These are phyloP conservation scores for Drosophila borborema DNA, from an alignment of 2,888 invertebrate genomes.

Conservation along the genomic window DNA sequence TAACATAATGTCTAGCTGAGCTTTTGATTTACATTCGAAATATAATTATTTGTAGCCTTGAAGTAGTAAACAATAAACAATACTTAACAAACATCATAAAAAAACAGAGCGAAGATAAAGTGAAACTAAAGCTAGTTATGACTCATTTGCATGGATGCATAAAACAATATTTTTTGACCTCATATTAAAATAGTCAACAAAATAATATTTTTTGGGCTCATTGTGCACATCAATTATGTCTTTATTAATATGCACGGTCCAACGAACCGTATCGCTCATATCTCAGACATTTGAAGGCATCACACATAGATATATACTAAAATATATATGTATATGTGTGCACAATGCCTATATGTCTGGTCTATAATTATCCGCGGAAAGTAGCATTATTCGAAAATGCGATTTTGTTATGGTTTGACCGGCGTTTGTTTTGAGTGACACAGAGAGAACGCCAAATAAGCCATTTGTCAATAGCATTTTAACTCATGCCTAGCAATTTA, in stretches of 20 bases:
- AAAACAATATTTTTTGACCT: slow-evolving; percentile 1
- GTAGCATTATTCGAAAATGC: slow-evolving; percentile 41
- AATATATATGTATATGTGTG: neutral
- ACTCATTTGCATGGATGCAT: neutral
- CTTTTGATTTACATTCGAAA: slow-evolving; percentile 9
- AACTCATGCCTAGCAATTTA: neutral
- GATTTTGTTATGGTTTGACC: slow-evolving; percentile 57
- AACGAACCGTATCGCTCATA: slow-evolving; percentile 57
- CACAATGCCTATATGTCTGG: slow-evolving; percentile 3
- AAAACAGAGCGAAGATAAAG: neutral
- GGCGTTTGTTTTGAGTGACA: slow-evolving; percentile 41
- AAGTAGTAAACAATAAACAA: slow-evolving; percentile 1
- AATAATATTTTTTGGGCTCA: slow-evolving; percentile 27
- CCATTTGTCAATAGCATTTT: slow-evolving; percentile 72
- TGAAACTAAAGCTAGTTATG: neutral
- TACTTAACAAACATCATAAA: slow-evolving; percentile 3
- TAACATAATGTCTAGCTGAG: slow-evolving; percentile 4
- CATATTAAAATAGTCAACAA: slow-evolving; percentile 12
- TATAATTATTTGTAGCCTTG: slow-evolving; percentile 2
- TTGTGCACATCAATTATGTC: slow-evolving; percentile 50
- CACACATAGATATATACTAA: slow-evolving; percentile 22
- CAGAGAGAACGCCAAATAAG: slow-evolving; percentile 49
- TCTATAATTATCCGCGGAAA: slow-evolving; percentile 54
- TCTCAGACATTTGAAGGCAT: slow-evolving; percentile 44
- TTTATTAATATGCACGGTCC: slow-evolving; percentile 33